Conservation (phyloP, 2,797 vertebrate species). For the Hoplostethus atlanticus region DNA sequence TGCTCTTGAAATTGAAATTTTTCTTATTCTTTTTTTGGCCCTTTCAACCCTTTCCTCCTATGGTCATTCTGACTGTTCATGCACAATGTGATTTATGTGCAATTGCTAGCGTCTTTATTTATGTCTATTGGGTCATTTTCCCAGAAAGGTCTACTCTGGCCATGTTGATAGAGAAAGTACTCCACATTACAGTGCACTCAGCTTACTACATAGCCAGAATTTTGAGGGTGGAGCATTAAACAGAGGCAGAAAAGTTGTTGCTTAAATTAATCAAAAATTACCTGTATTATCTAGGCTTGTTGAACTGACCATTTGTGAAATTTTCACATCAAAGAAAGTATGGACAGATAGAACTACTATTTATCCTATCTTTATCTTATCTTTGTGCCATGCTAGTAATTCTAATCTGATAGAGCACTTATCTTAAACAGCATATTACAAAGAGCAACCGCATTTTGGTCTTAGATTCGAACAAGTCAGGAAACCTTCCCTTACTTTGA, state of each 20-base stretch:
- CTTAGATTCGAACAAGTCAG: background rate
- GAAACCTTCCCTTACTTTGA: background rate
- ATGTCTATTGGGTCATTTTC: conserved; percentile 68
- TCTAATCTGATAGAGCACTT: conserved; percentile 7
- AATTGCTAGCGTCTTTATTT: conserved; percentile 84
- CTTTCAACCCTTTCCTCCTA: conserved; percentile 80
- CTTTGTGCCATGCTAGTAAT: background rate
- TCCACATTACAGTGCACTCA: conserved; percentile 57
- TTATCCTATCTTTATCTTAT: no score
- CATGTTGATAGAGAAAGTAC: conserved; percentile 49
- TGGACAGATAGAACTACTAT: background rate
- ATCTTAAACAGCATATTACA: conserved; percentile 29
- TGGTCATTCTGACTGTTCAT: conserved; percentile 92
- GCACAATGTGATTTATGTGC: conserved; percentile 92
- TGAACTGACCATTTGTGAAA: conserved; percentile 38
- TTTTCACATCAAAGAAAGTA: conserved; percentile 30
- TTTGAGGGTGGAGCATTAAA: conserved; percentile 35
- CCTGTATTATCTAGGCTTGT: conserved; percentile 34
- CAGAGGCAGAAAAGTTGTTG: background rate
- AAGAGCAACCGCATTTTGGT: background rate
- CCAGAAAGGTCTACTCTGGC: conserved; percentile 49
- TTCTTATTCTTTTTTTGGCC: conserved; percentile 90
- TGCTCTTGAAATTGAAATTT: conserved; percentile 99
- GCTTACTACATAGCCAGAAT: conserved; percentile 43
- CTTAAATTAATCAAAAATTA: conserved; percentile 26